Conservation (phyloP, 1,140 invertebrate species). For the Neuroterus valhalla region DNA sequence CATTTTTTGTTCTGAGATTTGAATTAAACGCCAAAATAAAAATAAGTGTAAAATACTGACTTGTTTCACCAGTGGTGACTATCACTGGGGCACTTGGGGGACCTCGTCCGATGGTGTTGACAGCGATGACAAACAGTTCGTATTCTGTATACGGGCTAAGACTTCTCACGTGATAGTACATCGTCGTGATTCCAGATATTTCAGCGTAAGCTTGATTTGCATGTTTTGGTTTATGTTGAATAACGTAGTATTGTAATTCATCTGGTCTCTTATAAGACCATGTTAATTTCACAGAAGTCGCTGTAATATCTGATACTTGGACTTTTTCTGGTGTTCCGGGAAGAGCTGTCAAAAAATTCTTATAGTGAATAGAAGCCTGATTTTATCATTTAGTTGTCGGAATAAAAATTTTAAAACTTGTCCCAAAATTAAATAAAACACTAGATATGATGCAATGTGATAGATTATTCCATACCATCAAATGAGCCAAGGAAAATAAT, state of each 20-base stretch:
- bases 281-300: constrained; percentile 90
- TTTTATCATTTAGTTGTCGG: too few species aligned
- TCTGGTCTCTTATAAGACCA: constrained; percentile 92
- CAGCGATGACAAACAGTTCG: constrained; percentile 96
- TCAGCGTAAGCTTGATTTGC: constrained; percentile 87
- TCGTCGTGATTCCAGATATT: constrained; percentile 93
- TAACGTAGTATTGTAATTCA: constrained; percentile 94
- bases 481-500: too few species aligned
- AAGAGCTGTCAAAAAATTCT: constrained; percentile 79
- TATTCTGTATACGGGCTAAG: constrained; percentile 97
- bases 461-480: too few species aligned
- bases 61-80: constrained; percentile 96
- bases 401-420: too few species aligned
- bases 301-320: constrained; percentile 92
- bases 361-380: too few species aligned
- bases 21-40: not conserved
- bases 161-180: constrained; percentile 92
- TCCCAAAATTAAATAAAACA: too few species aligned
- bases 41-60: constrained; percentile 78
- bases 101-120: constrained; percentile 94
- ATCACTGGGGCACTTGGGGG: constrained; percentile 88
- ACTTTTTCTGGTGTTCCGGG: constrained; percentile 92
- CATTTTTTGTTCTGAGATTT: not conserved
- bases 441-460: too few species aligned
- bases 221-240: constrained; percentile 95